These are phyloP conservation scores for Megaceryle maxima DNA, from an alignment of 2,113 vertebrate genomes.

Conservation along the genomic window DNA sequence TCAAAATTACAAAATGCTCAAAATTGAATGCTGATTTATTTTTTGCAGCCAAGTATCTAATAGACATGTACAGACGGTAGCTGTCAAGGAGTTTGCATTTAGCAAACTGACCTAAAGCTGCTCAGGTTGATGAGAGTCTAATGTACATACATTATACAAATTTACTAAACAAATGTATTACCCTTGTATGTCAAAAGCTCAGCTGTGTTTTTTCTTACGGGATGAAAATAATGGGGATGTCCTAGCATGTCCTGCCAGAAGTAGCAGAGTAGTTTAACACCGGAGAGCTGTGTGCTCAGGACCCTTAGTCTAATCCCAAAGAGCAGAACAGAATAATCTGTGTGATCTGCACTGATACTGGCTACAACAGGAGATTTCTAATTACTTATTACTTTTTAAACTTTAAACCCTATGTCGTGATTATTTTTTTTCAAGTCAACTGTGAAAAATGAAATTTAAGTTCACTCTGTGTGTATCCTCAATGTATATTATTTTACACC, in stretches of 20 bases:
- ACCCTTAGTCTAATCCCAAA: not conserved
- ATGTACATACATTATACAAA: not conserved
- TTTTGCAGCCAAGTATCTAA: not conserved
- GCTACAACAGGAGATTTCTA: not conserved
- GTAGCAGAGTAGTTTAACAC: not conserved
- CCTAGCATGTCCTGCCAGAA: not conserved
- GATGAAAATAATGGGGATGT: not conserved
- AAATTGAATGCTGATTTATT: not conserved
- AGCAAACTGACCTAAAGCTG: not conserved
- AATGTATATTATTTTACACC: not conserved
- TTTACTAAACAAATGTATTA: not conserved
- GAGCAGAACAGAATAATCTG: not conserved
- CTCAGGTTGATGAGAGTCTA: not conserved
- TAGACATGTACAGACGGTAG: not conserved
- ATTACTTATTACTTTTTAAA: not conserved
- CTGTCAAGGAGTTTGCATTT: not conserved
- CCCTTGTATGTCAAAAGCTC: not conserved
- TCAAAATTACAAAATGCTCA: not conserved
- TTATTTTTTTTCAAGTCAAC: not conserved
- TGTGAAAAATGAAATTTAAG: not conserved
- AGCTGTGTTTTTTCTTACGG: not conserved
- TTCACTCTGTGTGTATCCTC: not conserved
- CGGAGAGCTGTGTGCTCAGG: accelerated
- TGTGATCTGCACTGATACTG: not conserved
- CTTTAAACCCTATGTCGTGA: not conserved